Percentiles rank a stretch among this genome's conserved stretches.
These are phyloP conservation scores for Cryptocephalus primarius DNA, from an alignment of 2,888 invertebrate species.

Conservation along the genomic window DNA sequence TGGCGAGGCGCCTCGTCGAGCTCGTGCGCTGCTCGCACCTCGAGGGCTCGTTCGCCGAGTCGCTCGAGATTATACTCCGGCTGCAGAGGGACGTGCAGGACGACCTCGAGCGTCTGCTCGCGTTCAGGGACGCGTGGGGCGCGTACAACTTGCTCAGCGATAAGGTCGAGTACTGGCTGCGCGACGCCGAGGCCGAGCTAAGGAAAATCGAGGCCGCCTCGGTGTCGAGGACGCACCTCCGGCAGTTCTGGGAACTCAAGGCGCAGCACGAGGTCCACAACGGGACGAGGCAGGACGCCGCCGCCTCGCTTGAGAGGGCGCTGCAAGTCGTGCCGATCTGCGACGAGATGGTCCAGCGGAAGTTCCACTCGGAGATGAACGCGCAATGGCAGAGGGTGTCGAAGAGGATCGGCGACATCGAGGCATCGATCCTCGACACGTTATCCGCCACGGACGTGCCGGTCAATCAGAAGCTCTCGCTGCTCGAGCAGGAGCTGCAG, in stretches of 20 bases:
- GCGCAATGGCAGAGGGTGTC: slow-evolving; percentile 63
- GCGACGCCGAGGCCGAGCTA: slow-evolving; percentile 60
- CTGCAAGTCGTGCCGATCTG: slow-evolving; percentile 69
- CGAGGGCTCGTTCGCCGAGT: slow-evolving; percentile 61
- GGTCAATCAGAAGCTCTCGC: slow-evolving; percentile 59
- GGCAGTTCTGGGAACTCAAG: slow-evolving; percentile 81
- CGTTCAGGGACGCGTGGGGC: slow-evolving; percentile 70
- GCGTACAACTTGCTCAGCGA: slow-evolving; percentile 63
- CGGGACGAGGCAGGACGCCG: slow-evolving; percentile 61
- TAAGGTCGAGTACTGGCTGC: slow-evolving; percentile 67
- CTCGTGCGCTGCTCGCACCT: slow-evolving; percentile 64
- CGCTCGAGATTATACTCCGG: slow-evolving; percentile 58
- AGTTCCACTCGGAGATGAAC: slow-evolving; percentile 67
- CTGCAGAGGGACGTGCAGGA: slow-evolving; percentile 67
- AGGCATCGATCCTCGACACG: slow-evolving; percentile 55
- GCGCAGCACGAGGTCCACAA: slow-evolving; percentile 79
- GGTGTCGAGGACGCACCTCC: slow-evolving; percentile 57
- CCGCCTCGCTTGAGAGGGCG: slow-evolving; percentile 63
- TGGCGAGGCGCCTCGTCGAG: slow-evolving; percentile 63
- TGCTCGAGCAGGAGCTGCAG: slow-evolving; percentile 66
- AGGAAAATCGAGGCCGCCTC: slow-evolving; percentile 51
- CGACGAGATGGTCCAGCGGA: slow-evolving; percentile 72
- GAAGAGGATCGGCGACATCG: slow-evolving; percentile 52
- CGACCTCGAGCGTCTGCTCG: slow-evolving; percentile 57
- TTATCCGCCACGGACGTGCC: slow-evolving; percentile 65